phyloP scores from a whole-genome alignment of 2,113 vertebrate genomes.

The Lamprologus speciosus region DNA sequence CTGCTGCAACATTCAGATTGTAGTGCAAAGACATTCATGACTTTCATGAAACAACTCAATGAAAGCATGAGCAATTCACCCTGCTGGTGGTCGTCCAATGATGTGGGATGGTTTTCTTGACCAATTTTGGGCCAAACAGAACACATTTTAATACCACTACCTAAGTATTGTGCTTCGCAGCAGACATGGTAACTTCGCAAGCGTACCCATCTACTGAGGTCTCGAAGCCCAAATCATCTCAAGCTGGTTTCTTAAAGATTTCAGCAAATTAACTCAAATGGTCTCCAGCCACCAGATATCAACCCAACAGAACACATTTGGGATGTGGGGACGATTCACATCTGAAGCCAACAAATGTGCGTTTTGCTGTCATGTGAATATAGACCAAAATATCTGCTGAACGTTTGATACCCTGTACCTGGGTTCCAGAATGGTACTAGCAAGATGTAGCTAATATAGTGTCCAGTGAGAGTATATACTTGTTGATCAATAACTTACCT shows the following conservation, averaged over 20 bases:
- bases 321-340: background rate
- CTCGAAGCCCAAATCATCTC: background rate
- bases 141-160: background rate
- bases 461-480: background rate
- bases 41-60: background rate
- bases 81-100: background rate
- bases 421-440: background rate
- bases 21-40: background rate
- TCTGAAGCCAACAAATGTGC: background rate
- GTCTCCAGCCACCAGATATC: background rate
- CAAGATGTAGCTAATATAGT: background rate
- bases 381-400: background rate
- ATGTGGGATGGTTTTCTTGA: background rate
- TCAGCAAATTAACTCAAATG: background rate
- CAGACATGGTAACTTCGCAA: background rate
- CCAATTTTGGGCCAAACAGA: background rate
- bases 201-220: background rate
- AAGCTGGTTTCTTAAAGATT: background rate
- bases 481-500: conserved; percentile 6
- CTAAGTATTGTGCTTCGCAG: background rate
- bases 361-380: background rate
- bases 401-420: background rate
- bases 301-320: background rate
- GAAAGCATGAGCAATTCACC: background rate
- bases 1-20: background rate